Evolutionary conservation across 2,888 invertebrate genomes (phyloP).

Genomic region (Netelia fuscicornis): DNA sequence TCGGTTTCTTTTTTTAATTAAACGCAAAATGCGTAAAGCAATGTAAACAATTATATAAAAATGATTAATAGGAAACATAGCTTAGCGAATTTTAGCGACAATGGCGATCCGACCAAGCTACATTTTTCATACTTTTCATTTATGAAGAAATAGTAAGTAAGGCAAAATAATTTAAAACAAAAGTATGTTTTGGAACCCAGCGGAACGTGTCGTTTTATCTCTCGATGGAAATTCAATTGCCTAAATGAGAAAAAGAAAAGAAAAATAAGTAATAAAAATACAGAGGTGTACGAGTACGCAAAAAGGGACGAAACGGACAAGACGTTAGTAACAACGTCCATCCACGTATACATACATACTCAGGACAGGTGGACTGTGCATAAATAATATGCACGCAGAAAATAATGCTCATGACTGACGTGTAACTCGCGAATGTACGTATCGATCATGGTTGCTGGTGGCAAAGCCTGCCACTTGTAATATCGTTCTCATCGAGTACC

Average conservation of each 20-base stretch:
- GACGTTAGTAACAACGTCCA: conserved; percentile 33
- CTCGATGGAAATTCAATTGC: background rate
- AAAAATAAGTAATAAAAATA: background rate
- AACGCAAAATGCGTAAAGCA: too few relatives aligned
- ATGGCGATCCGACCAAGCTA: too few relatives aligned
- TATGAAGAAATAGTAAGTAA: too few relatives aligned
- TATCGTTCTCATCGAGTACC: conserved; percentile 1
- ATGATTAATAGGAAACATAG: too few relatives aligned
- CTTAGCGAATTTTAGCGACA: too few relatives aligned
- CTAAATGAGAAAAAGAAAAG: background rate
- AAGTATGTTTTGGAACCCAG: too few relatives aligned
- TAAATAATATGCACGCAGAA: conserved; percentile 63
- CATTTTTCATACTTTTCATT: too few relatives aligned
- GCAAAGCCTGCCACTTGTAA: background rate
- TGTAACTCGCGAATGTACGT: conserved; percentile 63
- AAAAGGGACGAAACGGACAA: background rate
- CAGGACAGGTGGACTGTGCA: conserved; percentile 40
- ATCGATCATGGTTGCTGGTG: conserved; percentile 60
- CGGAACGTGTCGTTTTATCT: background rate
- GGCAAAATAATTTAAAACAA: too few relatives aligned
- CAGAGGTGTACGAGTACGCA: conserved; percentile 11
- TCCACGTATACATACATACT: conserved; percentile 7
- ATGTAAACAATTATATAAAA: too few relatives aligned
- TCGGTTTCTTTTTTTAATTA: too few relatives aligned
- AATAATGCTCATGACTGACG: conserved; percentile 69